phyloP scores from a whole-genome alignment of 1,140 invertebrate genomes.

The Drosophila kikkawai region DNA sequence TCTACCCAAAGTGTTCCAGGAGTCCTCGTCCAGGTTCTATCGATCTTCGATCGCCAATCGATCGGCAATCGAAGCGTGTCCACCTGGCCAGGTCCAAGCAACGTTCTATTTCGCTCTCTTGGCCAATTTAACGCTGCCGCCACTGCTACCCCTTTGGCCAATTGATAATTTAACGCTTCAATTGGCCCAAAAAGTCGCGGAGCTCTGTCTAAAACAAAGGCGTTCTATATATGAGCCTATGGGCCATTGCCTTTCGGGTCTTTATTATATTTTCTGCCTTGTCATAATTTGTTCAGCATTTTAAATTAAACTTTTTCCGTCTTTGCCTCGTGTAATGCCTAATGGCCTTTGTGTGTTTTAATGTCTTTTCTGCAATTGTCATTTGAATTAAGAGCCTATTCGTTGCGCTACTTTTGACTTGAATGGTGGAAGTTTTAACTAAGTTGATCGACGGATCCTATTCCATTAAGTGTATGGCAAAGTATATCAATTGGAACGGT shows the following conservation, averaged over 20 bases:
- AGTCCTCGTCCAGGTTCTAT: constrained; percentile 38
- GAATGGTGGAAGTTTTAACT: constrained; percentile 13
- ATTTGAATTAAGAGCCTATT: constrained; percentile 74
- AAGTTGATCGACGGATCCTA: constrained; percentile 23
- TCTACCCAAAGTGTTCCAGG: constrained; percentile 44
- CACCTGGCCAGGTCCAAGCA: constrained; percentile 27
- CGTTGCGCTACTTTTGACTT: constrained; percentile 47
- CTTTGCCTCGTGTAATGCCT: constrained; percentile 27
- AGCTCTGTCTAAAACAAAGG: constrained; percentile 35
- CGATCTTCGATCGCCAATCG: constrained; percentile 23
- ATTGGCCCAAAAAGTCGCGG: constrained; percentile 56
- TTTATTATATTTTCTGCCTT: constrained; percentile 46
- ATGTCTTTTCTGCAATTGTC: constrained; percentile 67
- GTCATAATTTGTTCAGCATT: constrained; percentile 77
- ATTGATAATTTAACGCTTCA: constrained; percentile 83
- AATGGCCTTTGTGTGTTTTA: constrained; percentile 53
- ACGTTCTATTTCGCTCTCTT: constrained; percentile 37
- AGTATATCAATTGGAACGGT: constrained; percentile 20
- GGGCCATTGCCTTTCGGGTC: constrained; percentile 44
- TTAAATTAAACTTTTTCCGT: constrained; percentile 51
- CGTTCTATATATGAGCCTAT: constrained; percentile 28
- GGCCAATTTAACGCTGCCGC: constrained; percentile 78
- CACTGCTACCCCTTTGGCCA: constrained; percentile 64
- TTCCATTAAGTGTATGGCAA: background rate
- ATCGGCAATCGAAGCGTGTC: constrained; percentile 65